Conservation (phyloP, 1,140 invertebrate species). For the Pomacea maculata region DNA sequence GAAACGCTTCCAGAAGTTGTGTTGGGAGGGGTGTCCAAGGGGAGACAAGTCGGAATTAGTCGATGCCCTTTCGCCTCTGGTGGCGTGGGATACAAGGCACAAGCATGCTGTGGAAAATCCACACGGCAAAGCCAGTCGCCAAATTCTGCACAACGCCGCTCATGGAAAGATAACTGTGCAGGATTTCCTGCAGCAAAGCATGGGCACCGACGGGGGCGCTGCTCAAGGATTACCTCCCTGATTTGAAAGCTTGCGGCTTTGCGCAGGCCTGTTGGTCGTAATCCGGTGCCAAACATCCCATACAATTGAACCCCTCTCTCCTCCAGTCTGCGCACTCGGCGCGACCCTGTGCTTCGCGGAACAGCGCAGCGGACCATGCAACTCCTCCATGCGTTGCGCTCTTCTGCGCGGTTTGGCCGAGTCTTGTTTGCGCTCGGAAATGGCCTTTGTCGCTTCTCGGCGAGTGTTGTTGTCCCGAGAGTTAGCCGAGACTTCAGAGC, state of each 20-base stretch:
- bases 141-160: no score
- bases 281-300: constrained; percentile 10
- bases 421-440: constrained; percentile 14
- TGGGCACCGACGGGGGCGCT: no score
- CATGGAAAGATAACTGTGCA: no score
- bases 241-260: background rate
- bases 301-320: constrained; percentile 18
- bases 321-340: constrained; percentile 3
- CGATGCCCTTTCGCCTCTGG: no score
- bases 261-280: background rate
- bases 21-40: no score
- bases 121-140: no score
- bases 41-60: no score
- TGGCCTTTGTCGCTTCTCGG: constrained; percentile 19
- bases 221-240: constrained; percentile 2
- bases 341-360: background rate
- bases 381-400: background rate
- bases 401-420: background rate
- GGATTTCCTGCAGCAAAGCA: no score
- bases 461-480: constrained; percentile 18
- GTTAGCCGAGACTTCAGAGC: constrained; percentile 14
- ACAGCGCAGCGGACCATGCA: background rate
- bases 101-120: no score
- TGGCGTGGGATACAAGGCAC: no score
- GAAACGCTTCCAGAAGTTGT: no score